phyloP scores from a whole-genome alignment of 2,888 invertebrate genomes.

The Harpalus rubripes region DNA sequence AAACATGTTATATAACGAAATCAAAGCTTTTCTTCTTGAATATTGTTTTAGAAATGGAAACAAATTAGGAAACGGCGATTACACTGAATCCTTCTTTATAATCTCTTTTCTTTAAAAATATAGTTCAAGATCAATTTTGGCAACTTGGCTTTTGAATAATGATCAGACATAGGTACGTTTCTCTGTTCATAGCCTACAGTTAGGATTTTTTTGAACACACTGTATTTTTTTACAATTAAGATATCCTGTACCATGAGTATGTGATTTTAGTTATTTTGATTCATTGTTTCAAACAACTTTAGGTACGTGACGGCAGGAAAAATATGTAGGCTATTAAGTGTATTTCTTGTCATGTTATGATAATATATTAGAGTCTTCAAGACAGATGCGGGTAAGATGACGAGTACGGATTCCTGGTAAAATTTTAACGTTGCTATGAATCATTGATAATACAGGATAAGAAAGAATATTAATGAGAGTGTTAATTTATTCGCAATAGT shows the following conservation, averaged over 20 bases:
- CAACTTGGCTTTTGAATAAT: too few relatives aligned
- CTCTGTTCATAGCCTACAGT: too few relatives aligned
- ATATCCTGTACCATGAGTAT: not conserved
- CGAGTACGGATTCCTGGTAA: conserved; percentile 10
- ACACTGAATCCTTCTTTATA: too few relatives aligned
- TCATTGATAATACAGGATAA: conserved; percentile 5
- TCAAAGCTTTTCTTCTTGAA: too few relatives aligned
- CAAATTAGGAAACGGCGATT: too few relatives aligned
- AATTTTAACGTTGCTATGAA: not conserved
- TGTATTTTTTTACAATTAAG: too few relatives aligned
- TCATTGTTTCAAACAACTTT: not conserved
- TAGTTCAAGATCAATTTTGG: too few relatives aligned
- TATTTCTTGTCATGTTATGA: conserved; percentile 26
- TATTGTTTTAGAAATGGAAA: too few relatives aligned
- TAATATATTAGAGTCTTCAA: conserved; percentile 19
- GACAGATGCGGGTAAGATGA: conserved; percentile 36
- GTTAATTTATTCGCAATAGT: not conserved
- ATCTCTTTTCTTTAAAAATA: too few relatives aligned
- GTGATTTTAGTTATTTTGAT: conserved; percentile 7
- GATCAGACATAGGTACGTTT: too few relatives aligned
- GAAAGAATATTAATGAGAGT: conserved; percentile 21
- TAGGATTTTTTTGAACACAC: too few relatives aligned
- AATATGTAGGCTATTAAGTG: conserved; percentile 23
- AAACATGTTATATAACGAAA: too few relatives aligned
- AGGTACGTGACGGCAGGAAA: not conserved